Percentiles rank a stretch among this genome's conserved stretches.
phyloP scores from a whole-genome alignment of 2,888 invertebrate species.

The Cheilosia pagana region DNA sequence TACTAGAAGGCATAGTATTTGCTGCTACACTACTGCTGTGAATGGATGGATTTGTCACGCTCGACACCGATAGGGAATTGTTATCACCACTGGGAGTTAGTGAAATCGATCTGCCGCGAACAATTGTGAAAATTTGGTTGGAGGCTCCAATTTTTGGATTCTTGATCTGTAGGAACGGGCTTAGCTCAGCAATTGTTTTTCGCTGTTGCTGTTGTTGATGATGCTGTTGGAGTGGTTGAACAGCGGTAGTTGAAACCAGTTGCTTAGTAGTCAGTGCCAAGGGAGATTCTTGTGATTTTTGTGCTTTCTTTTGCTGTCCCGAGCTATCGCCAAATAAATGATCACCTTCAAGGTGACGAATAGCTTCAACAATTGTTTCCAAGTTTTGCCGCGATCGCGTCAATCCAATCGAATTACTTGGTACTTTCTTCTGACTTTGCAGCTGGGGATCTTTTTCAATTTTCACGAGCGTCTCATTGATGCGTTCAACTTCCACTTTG shows the following conservation, averaged over 20 bases:
- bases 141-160: conserved; percentile 79
- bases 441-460: conserved; percentile 80
- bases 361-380: conserved; percentile 99
- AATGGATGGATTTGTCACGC: conserved; percentile 57
- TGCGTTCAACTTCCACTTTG: conserved; percentile 90
- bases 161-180: conserved; percentile 87
- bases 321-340: conserved; percentile 93
- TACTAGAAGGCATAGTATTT: conserved; percentile 70
- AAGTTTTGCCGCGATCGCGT: conserved; percentile 95
- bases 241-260: conserved; percentile 53
- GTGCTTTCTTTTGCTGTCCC: conserved; percentile 80
- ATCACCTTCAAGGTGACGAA: conserved; percentile 98
- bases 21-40: conserved; percentile 66
- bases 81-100: conserved; percentile 68
- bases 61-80: conserved; percentile 48
- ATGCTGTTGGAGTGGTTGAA: conserved; percentile 70
- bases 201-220: conserved; percentile 81
- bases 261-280: conserved; percentile 80
- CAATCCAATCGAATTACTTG: conserved; percentile 79
- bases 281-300: conserved; percentile 81
- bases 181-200: conserved; percentile 85
- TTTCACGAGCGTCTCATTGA: conserved; percentile 85
- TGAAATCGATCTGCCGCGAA: conserved; percentile 77
- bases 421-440: conserved; percentile 36
- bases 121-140: conserved; percentile 79